These are phyloP conservation scores for Corynorhinus townsendii DNA, from an alignment of 2,113 vertebrate species.

Conservation along the genomic window DNA sequence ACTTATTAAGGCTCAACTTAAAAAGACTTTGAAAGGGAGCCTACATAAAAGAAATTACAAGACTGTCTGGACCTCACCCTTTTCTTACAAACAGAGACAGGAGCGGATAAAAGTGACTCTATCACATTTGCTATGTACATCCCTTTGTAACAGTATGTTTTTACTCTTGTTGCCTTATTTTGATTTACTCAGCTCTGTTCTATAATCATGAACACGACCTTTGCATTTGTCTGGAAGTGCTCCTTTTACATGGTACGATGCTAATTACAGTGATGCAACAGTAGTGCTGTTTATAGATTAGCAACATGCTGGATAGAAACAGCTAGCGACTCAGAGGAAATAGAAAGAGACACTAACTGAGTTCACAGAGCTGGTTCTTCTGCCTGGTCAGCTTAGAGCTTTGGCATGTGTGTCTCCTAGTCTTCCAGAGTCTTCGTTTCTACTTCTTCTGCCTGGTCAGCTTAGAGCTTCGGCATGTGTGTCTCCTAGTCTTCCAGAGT, in stretches of 20 bases:
- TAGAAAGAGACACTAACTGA: neutral
- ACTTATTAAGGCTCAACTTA: conserved; percentile 54
- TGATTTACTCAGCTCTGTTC: conserved; percentile 13
- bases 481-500: neutral
- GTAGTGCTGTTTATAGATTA: neutral
- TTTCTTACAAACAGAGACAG: conserved; percentile 39
- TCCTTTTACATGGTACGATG: neutral
- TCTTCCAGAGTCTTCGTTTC: neutral
- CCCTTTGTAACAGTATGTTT: neutral
- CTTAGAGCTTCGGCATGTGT: neutral
- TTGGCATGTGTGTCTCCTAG: neutral
- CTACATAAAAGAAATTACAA: conserved; percentile 27
- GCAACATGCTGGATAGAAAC: neutral
- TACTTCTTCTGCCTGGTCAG: neutral
- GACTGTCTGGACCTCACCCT: neutral
- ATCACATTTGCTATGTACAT: neutral
- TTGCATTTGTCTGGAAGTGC: conserved; percentile 1
- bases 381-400: neutral
- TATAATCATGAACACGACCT: conserved; percentile 9
- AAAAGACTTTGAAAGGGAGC: conserved; percentile 42
- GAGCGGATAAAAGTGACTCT: neutral
- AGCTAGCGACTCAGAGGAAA: neutral
- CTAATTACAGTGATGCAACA: neutral
- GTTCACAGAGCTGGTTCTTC: neutral
- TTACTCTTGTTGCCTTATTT: conserved; percentile 15